Conservation (phyloP, 2,797 vertebrate genomes). For the Molothrus ater region DNA sequence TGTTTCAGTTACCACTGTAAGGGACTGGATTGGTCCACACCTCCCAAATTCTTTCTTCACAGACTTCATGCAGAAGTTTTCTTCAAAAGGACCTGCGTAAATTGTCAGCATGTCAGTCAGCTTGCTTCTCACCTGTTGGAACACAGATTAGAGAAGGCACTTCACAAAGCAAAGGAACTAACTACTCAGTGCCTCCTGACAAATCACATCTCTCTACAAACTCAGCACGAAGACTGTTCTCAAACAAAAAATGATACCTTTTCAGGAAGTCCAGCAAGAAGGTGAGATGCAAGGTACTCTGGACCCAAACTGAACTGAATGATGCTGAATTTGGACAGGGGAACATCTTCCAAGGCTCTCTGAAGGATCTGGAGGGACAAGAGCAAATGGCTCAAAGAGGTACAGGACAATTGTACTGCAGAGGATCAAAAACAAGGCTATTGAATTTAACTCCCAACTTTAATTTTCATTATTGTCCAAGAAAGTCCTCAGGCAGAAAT, state of each 20-base stretch:
- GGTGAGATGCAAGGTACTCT: slow-evolving; percentile 12
- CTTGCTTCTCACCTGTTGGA: slow-evolving; percentile 74
- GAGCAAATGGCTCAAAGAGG: neutral
- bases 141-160: slow-evolving; percentile 42
- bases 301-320: slow-evolving; percentile 78
- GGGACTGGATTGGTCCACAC: slow-evolving; percentile 80
- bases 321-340: slow-evolving; percentile 78
- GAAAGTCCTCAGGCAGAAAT: slow-evolving; percentile 31
- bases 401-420: neutral
- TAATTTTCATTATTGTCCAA: neutral
- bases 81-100: slow-evolving; percentile 86
- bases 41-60: slow-evolving; percentile 80
- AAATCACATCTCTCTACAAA: neutral
- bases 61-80: slow-evolving; percentile 69
- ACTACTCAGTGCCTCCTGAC: neutral
- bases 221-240: neutral
- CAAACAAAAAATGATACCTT: slow-evolving; percentile 47
- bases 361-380: slow-evolving; percentile 76
- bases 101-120: slow-evolving; percentile 85
- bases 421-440: neutral
- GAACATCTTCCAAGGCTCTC: slow-evolving; percentile 74
- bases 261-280: slow-evolving; percentile 37
- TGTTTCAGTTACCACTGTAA: slow-evolving; percentile 77
- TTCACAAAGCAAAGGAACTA: slow-evolving; percentile 38
- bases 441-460: neutral